These are phyloP conservation scores for Balanococcus diminutus DNA, from an alignment of 2,888 invertebrate genomes.

Conservation along the genomic window DNA sequence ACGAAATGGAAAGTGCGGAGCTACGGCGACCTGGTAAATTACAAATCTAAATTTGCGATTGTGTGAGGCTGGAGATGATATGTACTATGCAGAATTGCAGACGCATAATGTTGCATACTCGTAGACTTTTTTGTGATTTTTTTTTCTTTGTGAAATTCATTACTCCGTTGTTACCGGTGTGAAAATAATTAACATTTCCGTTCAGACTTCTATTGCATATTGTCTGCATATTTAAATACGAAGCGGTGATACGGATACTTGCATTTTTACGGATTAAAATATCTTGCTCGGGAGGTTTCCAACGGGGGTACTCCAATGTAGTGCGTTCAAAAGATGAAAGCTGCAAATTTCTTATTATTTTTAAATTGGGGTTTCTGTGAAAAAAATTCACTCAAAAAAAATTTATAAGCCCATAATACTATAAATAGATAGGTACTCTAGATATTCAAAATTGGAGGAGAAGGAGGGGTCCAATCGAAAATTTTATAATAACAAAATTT, in stretches of 20 bases:
- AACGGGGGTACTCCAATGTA: neutral
- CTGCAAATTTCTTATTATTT: too few relatives aligned
- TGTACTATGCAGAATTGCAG: neutral
- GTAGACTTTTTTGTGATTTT: neutral
- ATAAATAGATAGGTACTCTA: too few relatives aligned
- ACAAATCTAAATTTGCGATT: neutral
- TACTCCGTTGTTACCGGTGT: neutral
- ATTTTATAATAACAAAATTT: too few relatives aligned
- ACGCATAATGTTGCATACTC: neutral
- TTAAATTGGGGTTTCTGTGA: too few relatives aligned
- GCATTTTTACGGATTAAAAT: neutral
- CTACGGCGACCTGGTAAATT: neutral
- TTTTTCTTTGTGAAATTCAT: neutral
- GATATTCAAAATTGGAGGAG: too few relatives aligned
- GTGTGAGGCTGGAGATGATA: neutral
- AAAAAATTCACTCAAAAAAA: too few relatives aligned
- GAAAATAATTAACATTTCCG: constrained; percentile 6
- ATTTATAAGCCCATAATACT: too few relatives aligned
- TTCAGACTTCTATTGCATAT: neutral
- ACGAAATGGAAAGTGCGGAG: neutral
- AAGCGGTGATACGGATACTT: neutral
- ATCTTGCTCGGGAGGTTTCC: neutral
- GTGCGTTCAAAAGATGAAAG: too few relatives aligned
- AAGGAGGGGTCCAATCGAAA: too few relatives aligned
- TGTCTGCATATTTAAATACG: neutral